Evolutionary conservation across 2,888 invertebrate genomes (phyloP), one percentile per base, ranked within the genome.

Genomic region (Conchocele bisecta): DNA sequence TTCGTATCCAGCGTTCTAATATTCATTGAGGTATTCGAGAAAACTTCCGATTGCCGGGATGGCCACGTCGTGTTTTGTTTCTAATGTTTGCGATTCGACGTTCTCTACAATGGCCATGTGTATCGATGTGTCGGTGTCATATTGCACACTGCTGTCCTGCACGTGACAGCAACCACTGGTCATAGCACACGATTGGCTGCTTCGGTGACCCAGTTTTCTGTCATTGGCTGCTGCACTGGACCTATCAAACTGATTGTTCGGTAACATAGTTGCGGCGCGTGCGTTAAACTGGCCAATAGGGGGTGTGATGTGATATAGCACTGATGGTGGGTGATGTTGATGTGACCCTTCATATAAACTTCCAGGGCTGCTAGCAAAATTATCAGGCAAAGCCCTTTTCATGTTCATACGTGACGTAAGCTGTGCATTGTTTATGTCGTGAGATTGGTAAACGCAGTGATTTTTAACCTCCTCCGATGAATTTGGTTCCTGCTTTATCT

Each of bases 11-110:
- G n/a, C n/a, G n/a, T n/a, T 53, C 31, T 57, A 76, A 11, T 68
- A 60, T 39, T 82, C 77, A 60, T 82, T 79, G 7, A 85, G 75
- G 48, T 82, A 83, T 64, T 85, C 85, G 33, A 85, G 69, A 37
- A 85, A 82, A 68, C 83, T 85, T 9, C 83, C 85, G 29, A 83
- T 82, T 5, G 83, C 77, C 1, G 85, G 85, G 15, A 85, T 69
- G 41, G 83, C 82, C 0, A 73, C 41, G 24, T 67, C 71, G 28
- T 59, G 35, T 37, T 69, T 61, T 15, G 33, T 20, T 35, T 20
- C 48, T 13, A 37, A 1, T 11, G 29, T 50, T 50, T 53, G 37
- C 29, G 11, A 29, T 17, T 48, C 29, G 1, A 58, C 44, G 28
- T 61, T 66, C 42, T 84, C 84, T 6, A 84, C 84, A 26, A 84